Conservation (phyloP, 2,113 vertebrate species). For the Oreochromis tanganicae region DNA sequence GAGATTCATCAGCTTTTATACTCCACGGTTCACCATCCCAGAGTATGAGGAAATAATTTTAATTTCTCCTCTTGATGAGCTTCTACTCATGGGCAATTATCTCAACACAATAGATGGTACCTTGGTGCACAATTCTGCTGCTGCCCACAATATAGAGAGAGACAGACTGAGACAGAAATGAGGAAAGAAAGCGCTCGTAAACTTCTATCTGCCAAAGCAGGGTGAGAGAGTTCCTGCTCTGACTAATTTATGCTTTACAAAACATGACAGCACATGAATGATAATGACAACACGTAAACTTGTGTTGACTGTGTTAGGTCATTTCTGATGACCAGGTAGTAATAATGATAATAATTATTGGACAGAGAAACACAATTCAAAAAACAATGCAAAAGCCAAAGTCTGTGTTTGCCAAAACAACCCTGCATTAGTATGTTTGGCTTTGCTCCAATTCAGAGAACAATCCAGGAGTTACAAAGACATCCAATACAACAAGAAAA, state of each 20-base stretch:
- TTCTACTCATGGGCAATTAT: constrained; percentile 77
- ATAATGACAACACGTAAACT: not conserved
- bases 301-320: not conserved
- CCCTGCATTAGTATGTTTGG: not conserved
- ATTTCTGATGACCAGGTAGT: not conserved
- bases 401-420: not conserved
- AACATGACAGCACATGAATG: not conserved
- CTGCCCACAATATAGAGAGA: constrained; percentile 27
- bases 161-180: not conserved
- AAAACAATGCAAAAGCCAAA: not conserved
- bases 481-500: not conserved
- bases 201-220: not conserved
- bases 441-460: not conserved
- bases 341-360: not conserved
- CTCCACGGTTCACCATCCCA: constrained; percentile 67
- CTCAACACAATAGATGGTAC: constrained; percentile 71
- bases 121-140: constrained; percentile 54
- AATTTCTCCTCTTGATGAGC: constrained; percentile 78
- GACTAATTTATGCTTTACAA: not conserved
- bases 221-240: not conserved
- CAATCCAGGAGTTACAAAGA: not conserved
- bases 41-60: constrained; percentile 76
- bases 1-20: constrained; percentile 77
- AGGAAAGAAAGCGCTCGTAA: not conserved
- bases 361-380: not conserved